Conservation (phyloP, 2,888 invertebrate species). For the Euplexia lucipara region DNA sequence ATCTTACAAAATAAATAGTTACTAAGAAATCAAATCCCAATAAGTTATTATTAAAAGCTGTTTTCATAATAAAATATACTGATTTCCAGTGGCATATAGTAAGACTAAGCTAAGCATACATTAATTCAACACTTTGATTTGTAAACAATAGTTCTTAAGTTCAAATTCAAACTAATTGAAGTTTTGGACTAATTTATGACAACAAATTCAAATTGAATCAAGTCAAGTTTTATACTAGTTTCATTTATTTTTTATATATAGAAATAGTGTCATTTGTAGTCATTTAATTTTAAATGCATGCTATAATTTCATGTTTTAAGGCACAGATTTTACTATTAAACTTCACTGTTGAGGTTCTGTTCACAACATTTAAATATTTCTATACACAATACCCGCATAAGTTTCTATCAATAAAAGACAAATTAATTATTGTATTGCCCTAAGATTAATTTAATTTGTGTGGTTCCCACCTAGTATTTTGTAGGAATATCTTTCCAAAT, state of each 20-base stretch:
- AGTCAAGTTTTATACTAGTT: background rate
- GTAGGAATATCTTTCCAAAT: conserved; percentile 84
- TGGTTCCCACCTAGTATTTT: conserved; percentile 88
- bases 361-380: too few relatives aligned
- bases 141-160: background rate
- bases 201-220: background rate
- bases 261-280: too few relatives aligned
- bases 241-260: too few relatives aligned
- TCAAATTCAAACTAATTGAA: conserved; percentile 2
- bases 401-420: background rate
- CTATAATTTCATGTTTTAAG: too few relatives aligned
- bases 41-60: background rate
- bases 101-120: background rate
- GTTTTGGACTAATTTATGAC: background rate
- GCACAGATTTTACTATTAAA: too few relatives aligned
- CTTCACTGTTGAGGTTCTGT: too few relatives aligned
- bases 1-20: conserved; percentile 1
- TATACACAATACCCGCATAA: conserved; percentile 21
- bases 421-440: background rate
- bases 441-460: conserved; percentile 77
- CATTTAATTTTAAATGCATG: too few relatives aligned
- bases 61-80: background rate
- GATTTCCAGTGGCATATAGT: background rate
- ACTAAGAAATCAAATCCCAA: background rate
- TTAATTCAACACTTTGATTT: background rate